phyloP scores from a whole-genome alignment of 2,888 invertebrate genomes.

The Lithophane ornitopus region DNA sequence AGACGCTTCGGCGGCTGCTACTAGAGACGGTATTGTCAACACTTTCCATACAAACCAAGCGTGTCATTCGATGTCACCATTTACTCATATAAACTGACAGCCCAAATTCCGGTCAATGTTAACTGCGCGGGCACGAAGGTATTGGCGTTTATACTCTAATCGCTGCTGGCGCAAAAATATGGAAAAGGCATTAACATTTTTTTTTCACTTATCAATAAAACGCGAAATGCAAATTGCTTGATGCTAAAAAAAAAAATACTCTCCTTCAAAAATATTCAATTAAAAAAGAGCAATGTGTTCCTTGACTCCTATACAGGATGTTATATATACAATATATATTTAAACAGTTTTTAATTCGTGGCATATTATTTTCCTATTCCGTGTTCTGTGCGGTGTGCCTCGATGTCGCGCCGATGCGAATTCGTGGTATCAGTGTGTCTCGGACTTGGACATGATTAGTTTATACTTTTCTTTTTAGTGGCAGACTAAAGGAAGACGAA shows the following conservation, averaged over 20 bases:
- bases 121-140: not conserved
- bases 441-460: not conserved
- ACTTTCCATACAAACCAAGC: not conserved
- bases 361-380: not conserved
- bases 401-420: not conserved
- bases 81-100: not conserved
- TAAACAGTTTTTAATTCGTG: not conserved
- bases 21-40: not conserved
- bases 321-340: not conserved
- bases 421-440: not conserved
- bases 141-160: not conserved
- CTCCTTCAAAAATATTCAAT: too few species aligned
- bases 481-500: slow-evolving; percentile 78
- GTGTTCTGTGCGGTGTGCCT: not conserved
- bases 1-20: too few species aligned
- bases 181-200: not conserved
- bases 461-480: slow-evolving; percentile 68
- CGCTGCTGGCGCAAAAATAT: not conserved
- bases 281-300: not conserved
- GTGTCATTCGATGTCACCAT: not conserved
- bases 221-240: too few species aligned
- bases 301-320: not conserved
- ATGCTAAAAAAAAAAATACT: too few species aligned
- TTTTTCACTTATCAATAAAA: too few species aligned
- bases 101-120: not conserved